Evolutionary conservation across 2,888 invertebrate genomes (phyloP), one percentile per base, ranked within the genome.

Genomic region (Notodonta dromedarius): DNA sequence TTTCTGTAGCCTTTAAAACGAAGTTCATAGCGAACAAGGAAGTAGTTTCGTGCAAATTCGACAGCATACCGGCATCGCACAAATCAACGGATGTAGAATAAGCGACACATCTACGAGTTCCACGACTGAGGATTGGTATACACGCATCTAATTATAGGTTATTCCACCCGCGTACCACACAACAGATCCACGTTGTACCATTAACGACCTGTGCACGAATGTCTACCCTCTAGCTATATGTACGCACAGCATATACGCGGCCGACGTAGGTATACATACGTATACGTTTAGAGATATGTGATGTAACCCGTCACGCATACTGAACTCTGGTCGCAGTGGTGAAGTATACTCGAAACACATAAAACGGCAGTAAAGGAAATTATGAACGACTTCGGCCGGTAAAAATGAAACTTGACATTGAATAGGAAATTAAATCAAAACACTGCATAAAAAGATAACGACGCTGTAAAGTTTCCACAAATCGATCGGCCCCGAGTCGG

Each of bases 81-180:
- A 80, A 77, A 79, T 82, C 78, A 84, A 78, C 83, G 84, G 85
- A 84, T 86, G 80, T 83, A 74, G 76, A 82, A 84, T 83, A 85
- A 86, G 83, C 85, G 87, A 86, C 85, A 88, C 85, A 87, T 85
- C 85, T 82, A 85, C 84, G 76, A 86, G 85, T 86, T 86, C 80
- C 84, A 80, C 84, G 82, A 72, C 79, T 80, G 83, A 83, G 86
- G 84, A 87, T 87, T 87, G 85, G 89, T 88, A 85, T 88, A 88
- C 87, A 83, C 89, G 91, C 88, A 90, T 92, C 91, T 92, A 91
- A 91, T 91, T 91, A 91, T 92, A 92, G 91, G 91, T 91, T 91
- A 90, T 92, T 91, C 90, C 92, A 88, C 91, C 85, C 87, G 88
- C 85, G 87, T 85, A 88, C 86, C 85, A 84, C 83, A 88, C 87